A percentile compares a stretch with the other conserved stretches of the same genome.
Evolutionary conservation across 2,113 vertebrate genomes (phyloP).

Genomic region (Ptilonorhynchus violaceus): DNA sequence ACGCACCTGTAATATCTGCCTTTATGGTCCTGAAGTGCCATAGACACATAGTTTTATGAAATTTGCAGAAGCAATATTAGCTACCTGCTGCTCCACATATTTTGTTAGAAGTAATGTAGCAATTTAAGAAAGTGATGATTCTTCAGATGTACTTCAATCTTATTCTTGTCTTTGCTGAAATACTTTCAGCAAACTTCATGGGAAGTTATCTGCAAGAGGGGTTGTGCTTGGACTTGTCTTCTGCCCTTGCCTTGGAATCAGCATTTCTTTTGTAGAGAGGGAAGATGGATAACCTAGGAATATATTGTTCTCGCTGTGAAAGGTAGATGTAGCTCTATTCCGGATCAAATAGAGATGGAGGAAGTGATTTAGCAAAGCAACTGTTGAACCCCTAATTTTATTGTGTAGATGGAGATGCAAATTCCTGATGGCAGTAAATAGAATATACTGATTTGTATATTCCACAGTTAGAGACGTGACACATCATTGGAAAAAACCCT

Average conservation of each 20-base stretch:
- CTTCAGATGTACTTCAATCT: neutral
- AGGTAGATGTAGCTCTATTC: neutral
- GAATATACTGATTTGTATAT: neutral
- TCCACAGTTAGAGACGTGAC: neutral
- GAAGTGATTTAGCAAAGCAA: neutral
- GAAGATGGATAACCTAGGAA: neutral
- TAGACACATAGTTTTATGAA: neutral
- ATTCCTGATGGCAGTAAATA: neutral
- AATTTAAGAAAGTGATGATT: neutral
- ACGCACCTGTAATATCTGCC: neutral
- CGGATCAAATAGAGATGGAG: neutral
- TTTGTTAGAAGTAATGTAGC: neutral
- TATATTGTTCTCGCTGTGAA: neutral
- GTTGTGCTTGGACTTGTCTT: neutral
- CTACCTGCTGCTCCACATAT: neutral
- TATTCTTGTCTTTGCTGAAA: neutral
- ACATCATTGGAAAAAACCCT: neutral
- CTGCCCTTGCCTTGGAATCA: neutral
- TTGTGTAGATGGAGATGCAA: neutral
- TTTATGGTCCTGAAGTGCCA: neutral
- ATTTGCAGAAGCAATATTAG: neutral
- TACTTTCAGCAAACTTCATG: neutral
- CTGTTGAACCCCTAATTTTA: neutral
- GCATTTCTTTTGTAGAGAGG: neutral
- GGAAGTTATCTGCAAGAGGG: rapidly evolving